A percentile compares a stretch with the other conserved stretches of the same genome.
phyloP scores from a whole-genome alignment of 2,888 invertebrate genomes.

The Bugula neritina region DNA sequence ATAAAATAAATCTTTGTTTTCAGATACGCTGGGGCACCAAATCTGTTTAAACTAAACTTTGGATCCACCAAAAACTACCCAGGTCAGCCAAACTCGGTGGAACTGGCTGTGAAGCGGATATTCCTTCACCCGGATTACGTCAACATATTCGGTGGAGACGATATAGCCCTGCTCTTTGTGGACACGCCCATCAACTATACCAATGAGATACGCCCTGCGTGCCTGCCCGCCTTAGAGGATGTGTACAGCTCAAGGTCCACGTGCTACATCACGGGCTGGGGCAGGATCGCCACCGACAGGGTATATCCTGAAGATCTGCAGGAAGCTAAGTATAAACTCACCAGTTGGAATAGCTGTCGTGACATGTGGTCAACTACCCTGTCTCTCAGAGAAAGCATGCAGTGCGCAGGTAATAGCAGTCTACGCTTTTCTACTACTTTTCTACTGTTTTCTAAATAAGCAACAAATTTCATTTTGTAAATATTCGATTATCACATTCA shows the following conservation, averaged over 20 bases:
- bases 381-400: not conserved
- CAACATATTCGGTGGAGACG: slow-evolving; percentile 31
- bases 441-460: no score
- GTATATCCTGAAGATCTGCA: slow-evolving; percentile 34
- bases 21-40: slow-evolving; percentile 13
- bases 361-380: not conserved
- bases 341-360: not conserved
- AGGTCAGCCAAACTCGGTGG: not conserved
- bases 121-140: slow-evolving; percentile 29
- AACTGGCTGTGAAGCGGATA: not conserved
- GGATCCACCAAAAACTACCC: slow-evolving; percentile 34
- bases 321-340: slow-evolving; percentile 36
- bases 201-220: slow-evolving; percentile 39
- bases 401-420: not conserved
- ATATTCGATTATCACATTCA: no score
- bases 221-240: slow-evolving; percentile 35
- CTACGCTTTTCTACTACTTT: not conserved
- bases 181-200: slow-evolving; percentile 35
- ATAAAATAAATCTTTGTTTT: not conserved
- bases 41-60: slow-evolving; percentile 33
- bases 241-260: slow-evolving; percentile 33
- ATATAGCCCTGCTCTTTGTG: slow-evolving; percentile 39
- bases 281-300: slow-evolving; percentile 32
- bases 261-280: slow-evolving; percentile 40
- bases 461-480: no score